Conservation (phyloP, 2,113 vertebrate genomes). For the Oryzias woworae region DNA sequence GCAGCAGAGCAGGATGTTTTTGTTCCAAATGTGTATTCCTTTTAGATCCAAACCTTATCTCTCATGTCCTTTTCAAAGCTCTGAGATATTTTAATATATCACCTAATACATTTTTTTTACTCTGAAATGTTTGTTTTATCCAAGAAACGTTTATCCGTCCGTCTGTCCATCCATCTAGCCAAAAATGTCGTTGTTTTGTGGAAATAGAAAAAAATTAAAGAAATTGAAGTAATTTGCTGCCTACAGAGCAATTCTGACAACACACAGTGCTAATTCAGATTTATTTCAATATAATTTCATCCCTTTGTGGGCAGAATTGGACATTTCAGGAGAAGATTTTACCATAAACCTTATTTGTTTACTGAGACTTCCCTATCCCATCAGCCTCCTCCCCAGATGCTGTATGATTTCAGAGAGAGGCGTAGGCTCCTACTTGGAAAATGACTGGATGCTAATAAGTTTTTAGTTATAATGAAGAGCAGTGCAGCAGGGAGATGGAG, state of each 20-base stretch:
- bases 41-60: conserved; percentile 15
- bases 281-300: conserved; percentile 21
- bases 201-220: too few species aligned
- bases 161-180: too few species aligned
- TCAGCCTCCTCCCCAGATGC: conserved; percentile 6
- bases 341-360: too few species aligned
- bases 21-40: conserved; percentile 16
- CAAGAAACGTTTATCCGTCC: too few species aligned
- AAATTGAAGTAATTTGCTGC: too few species aligned
- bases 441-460: conserved; percentile 29
- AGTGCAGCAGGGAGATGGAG: conserved; percentile 3
- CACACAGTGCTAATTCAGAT: conserved; percentile 11
- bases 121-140: too few species aligned
- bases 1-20: conserved; percentile 2
- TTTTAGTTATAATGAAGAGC: conserved; percentile 25
- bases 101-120: too few species aligned
- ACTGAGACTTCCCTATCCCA: background rate
- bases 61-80: too few species aligned
- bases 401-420: conserved; percentile 15
- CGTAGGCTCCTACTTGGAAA: conserved; percentile 33
- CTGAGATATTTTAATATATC: too few species aligned
- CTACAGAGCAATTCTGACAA: too few species aligned
- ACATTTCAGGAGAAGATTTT: background rate
- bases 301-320: background rate
- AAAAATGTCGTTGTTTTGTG: too few species aligned